Evolutionary conservation across 2,888 invertebrate genomes (phyloP).

Genomic region (Ctena decussata): DNA sequence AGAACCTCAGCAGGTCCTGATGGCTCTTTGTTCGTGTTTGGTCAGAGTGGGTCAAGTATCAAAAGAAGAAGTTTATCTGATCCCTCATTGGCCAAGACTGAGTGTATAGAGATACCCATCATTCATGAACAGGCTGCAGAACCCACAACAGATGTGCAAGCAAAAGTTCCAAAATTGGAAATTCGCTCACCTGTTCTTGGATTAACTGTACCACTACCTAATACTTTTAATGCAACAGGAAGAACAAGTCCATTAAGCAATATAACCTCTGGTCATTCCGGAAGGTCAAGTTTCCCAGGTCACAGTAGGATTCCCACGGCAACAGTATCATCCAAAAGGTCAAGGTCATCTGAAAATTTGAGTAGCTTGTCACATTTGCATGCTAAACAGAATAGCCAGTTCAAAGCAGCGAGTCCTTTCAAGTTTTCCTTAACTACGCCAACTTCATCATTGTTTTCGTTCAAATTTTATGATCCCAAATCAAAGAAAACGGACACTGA

Average conservation of each 20-base stretch:
- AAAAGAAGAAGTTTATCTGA: conserved; percentile 78
- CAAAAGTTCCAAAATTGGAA: conserved; percentile 81
- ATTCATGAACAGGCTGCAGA: conserved; percentile 50
- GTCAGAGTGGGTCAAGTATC: conserved; percentile 22
- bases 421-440: conserved; percentile 78
- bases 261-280: conserved; percentile 17
- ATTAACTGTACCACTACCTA: conserved; percentile 57
- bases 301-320: conserved; percentile 56
- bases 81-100: conserved; percentile 53
- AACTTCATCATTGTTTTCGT: conserved; percentile 75
- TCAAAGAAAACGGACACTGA: conserved; percentile 2
- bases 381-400: conserved; percentile 34
- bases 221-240: conserved; percentile 15
- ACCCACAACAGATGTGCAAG: conserved; percentile 57
- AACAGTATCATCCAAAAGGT: conserved; percentile 66
- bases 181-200: conserved; percentile 76
- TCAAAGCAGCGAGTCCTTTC: conserved; percentile 71
- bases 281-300: conserved; percentile 58
- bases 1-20: conserved; percentile 65
- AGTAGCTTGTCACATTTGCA: conserved; percentile 29
- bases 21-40: background rate
- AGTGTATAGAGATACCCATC: conserved; percentile 45
- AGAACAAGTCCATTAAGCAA: conserved; percentile 23
- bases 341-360: conserved; percentile 78
- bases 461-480: conserved; percentile 75